These are phyloP conservation scores for Discoglossus pictus DNA, from an alignment of 2,797 vertebrate species.

Conservation along the genomic window DNA sequence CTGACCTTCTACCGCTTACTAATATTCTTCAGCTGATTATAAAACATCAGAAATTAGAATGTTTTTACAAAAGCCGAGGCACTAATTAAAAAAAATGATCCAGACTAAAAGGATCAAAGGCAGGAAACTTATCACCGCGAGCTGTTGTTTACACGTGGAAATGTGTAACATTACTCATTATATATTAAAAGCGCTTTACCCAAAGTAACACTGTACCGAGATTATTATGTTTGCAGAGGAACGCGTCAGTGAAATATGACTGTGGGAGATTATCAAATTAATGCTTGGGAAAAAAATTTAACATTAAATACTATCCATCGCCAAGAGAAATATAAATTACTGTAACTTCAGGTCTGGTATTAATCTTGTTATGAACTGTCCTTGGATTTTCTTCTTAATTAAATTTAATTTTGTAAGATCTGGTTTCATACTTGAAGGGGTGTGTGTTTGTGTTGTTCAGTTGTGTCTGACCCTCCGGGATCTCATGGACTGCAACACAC, in stretches of 20 bases:
- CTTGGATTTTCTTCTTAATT: conserved; percentile 51
- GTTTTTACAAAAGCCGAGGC: conserved; percentile 38
- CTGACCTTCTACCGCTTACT: conserved; percentile 45
- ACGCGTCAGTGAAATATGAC: conserved; percentile 36
- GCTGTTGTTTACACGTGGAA: conserved; percentile 52
- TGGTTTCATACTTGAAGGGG: not conserved
- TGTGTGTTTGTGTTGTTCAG: too few species aligned
- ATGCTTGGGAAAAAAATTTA: conserved; percentile 52
- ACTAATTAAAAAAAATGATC: conserved; percentile 53
- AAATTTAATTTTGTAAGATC: conserved; percentile 46
- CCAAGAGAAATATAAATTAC: conserved; percentile 59
- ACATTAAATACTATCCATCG: conserved; percentile 55
- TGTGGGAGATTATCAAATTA: conserved; percentile 34
- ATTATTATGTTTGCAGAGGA: conserved; percentile 38
- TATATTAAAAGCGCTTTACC: conserved; percentile 54
- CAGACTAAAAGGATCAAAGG: conserved; percentile 28
- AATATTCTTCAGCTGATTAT: conserved; percentile 46
- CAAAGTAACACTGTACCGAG: conserved; percentile 12
- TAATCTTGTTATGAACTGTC: conserved; percentile 54
- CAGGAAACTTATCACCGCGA: conserved; percentile 51
- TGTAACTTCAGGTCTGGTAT: conserved; percentile 55
- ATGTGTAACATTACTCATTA: conserved; percentile 57
- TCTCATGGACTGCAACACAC: too few species aligned
- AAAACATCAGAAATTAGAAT: conserved; percentile 48
- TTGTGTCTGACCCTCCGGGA: too few species aligned